Evolutionary conservation across 2,888 invertebrate genomes (phyloP).

Genomic region (Sphaerophoria rueppellii): DNA sequence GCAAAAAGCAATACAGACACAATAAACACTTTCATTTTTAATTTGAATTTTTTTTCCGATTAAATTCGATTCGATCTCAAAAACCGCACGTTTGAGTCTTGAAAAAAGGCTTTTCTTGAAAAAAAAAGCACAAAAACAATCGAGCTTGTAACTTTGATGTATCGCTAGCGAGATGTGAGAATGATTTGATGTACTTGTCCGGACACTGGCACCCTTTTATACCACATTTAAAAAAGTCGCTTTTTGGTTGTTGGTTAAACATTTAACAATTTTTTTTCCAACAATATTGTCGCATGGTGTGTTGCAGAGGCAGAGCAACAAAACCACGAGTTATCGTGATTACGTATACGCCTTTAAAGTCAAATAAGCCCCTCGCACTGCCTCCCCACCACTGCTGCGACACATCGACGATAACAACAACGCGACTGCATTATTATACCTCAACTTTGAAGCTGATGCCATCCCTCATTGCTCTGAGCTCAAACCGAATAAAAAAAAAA

Average conservation of each 20-base stretch:
- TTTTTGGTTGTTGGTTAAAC: slow-evolving; percentile 57
- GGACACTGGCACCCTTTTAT: slow-evolving; percentile 80
- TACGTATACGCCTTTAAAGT: slow-evolving; percentile 65
- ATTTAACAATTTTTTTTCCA: background rate
- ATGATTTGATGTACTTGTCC: slow-evolving; percentile 81
- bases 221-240: slow-evolving; percentile 75
- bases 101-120: slow-evolving; percentile 20
- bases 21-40: slow-evolving; percentile 80
- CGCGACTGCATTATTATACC: slow-evolving; percentile 11
- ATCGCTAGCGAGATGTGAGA: slow-evolving; percentile 80
- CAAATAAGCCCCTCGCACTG: slow-evolving; percentile 24
- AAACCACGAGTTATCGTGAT: slow-evolving; percentile 51
- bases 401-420: background rate
- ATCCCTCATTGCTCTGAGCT: slow-evolving; percentile 64
- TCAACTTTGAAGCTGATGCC: slow-evolving; percentile 32
- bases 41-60: slow-evolving; percentile 27
- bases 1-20: slow-evolving; percentile 77
- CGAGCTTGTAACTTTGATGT: slow-evolving; percentile 74
- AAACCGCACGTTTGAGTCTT: slow-evolving; percentile 47
- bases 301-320: slow-evolving; percentile 43
- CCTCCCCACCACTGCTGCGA: slow-evolving; percentile 9
- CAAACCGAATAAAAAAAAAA: no score
- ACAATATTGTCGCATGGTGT: slow-evolving; percentile 36
- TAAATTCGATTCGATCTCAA: slow-evolving; percentile 44
- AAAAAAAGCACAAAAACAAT: slow-evolving; percentile 13